Evolutionary conservation across 2,888 invertebrate species (phyloP).

Genomic region (Heliconius hortense): DNA sequence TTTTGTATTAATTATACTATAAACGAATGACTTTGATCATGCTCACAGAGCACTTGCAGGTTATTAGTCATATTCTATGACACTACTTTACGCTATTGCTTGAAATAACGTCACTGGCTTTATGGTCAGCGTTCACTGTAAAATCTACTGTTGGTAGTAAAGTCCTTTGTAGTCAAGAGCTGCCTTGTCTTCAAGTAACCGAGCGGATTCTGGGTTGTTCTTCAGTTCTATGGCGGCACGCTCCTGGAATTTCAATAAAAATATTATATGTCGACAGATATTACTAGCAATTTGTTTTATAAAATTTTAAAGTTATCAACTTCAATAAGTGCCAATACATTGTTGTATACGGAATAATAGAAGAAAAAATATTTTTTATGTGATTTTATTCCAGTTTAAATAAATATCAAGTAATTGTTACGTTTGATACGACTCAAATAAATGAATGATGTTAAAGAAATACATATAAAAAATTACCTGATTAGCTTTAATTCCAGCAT

Average conservation of each 20-base stretch:
- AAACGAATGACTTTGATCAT: slow-evolving; percentile 40
- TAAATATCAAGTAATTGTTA: slow-evolving; percentile 43
- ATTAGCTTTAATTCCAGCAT: slow-evolving; percentile 88
- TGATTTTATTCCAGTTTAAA: not conserved
- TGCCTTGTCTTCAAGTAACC: slow-evolving; percentile 67
- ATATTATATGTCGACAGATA: not conserved
- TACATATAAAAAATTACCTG: slow-evolving; percentile 51
- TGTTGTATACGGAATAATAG: not conserved
- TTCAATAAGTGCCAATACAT: not conserved
- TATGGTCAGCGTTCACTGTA: slow-evolving; percentile 40
- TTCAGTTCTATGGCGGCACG: slow-evolving; percentile 80
- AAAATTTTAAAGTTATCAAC: not conserved
- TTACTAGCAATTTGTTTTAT: not conserved
- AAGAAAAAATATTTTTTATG: not conserved
- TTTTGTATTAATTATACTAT: slow-evolving; percentile 32
- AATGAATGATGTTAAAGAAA: not conserved
- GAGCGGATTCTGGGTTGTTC: slow-evolving; percentile 77
- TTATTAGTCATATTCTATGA: slow-evolving; percentile 38
- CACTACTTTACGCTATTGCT: slow-evolving; percentile 34
- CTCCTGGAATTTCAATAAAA: slow-evolving; percentile 72
- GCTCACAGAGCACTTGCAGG: slow-evolving; percentile 45
- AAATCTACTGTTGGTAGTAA: slow-evolving; percentile 77
- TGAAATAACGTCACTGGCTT: slow-evolving; percentile 39
- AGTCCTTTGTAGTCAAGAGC: slow-evolving; percentile 84
- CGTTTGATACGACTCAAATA: slow-evolving; percentile 36